Conservation (phyloP, 2,797 vertebrate species). For the Sparidentex hasta region DNA sequence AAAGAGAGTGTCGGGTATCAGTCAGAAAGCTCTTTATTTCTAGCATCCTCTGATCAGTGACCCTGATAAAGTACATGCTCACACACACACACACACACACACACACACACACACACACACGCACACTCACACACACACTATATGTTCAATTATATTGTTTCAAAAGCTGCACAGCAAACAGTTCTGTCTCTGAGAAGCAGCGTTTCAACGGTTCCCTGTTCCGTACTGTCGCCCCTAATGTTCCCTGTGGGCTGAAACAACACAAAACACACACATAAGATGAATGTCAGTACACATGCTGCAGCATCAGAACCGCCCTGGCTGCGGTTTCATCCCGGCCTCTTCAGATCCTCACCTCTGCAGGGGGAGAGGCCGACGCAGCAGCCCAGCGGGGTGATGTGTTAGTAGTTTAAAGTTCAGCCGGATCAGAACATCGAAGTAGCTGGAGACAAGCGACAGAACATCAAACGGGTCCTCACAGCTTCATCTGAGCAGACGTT, state of each 20-base stretch:
- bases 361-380: background rate
- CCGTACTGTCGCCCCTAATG: background rate
- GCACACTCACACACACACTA: no score
- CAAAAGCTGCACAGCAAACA: background rate
- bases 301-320: background rate
- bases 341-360: constrained; percentile 4
- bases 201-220: background rate
- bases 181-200: background rate
- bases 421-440: no score
- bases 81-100: no score
- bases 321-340: background rate
- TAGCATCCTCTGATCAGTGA: constrained; percentile 8
- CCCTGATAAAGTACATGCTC: constrained; percentile 5
- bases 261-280: constrained; percentile 6
- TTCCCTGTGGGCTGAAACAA: constrained; percentile 21
- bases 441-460: no score
- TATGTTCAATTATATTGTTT: background rate
- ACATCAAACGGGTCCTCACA: no score
- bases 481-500: no score
- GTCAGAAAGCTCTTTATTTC: background rate
- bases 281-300: background rate
- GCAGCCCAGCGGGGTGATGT: background rate
- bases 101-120: no score
- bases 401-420: no score
- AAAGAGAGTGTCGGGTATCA: constrained; percentile 3